Evolutionary conservation across 92 coral and sea anemone species (phyloP), one percentile per base, ranked within the genome.

Genomic region (Porites lobata): DNA sequence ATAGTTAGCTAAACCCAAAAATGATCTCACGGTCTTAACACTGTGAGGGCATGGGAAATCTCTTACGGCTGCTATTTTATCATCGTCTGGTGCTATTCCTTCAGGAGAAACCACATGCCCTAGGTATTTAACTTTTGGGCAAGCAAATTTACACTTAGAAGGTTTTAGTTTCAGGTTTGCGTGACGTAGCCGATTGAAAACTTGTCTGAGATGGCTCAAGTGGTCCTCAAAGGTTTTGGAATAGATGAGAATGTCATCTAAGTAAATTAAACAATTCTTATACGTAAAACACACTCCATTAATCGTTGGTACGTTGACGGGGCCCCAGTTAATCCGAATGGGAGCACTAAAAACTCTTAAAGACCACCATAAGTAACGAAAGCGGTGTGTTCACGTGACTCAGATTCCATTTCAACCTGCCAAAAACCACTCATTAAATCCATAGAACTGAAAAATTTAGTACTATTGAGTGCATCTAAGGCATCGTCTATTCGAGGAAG

Each of bases 1-100:
- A 68, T 94, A 94, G n/a, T 87, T 87, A 0, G 94, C 92, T 1
- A 94, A 73, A 1, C 95, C 95, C 4, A 92, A 50, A 69, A 90
- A 94, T 22, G 94, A 89, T 4, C 90, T 81, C 1, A 93, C 85
- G 2, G 78, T 82, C 24, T 89, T 91, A 6, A 90, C 85, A 17
- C 63, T 85, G 4, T 18, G 86, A 0, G 93, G 95, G 0, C 43
- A 38, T 4, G 96, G 90, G 20, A 92, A 88, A 17, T 78, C 88
- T 20, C 63, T 20, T 1, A 94, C 92, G 4, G 92, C 89, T 1
- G 67, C 19, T 12, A 94, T 82, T 65, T 92, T 94, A 14, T 78
- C 85, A 9, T 87, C 88, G 43, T 92, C 93, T 2, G 95, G 96
- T 17, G 80, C 69, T 7, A 92, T 78, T 1, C 95, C 98, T 1